Evolutionary conservation across 2,113 vertebrate species (phyloP).

Genomic region (Struthidea cinerea): DNA sequence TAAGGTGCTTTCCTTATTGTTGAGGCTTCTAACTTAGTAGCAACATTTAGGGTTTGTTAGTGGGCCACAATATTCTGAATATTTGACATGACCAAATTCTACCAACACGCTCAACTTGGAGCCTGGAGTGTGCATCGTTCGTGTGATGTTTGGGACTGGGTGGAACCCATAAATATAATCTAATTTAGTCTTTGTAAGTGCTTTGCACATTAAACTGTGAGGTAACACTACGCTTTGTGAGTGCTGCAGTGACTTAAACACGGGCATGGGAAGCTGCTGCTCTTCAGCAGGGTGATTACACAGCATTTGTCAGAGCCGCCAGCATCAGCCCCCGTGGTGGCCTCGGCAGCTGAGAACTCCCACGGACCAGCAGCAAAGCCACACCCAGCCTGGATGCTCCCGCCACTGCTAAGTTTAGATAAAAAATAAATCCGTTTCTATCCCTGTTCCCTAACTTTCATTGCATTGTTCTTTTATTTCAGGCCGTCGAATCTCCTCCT

Average conservation of each 20-base stretch:
- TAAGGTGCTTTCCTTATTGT: not conserved
- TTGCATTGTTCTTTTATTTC: not conserved
- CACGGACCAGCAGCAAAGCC: not conserved
- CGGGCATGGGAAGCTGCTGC: not conserved
- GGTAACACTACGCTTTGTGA: not conserved
- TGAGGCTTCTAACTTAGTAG: not conserved
- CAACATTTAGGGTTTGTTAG: not conserved
- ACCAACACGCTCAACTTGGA: not conserved
- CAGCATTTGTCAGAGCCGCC: not conserved
- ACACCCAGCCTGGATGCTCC: not conserved
- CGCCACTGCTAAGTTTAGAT: not conserved
- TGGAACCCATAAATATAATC: not conserved
- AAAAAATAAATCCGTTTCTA: not conserved
- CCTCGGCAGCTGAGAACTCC: not conserved
- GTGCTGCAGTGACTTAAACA: not conserved
- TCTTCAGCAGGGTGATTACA: not conserved
- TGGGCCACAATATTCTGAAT: not conserved
- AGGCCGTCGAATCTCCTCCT: conserved; percentile 93
- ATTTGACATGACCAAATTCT: not conserved
- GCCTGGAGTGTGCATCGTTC: not conserved
- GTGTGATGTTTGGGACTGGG: not conserved
- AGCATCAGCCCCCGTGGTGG: not conserved
- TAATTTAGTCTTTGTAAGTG: not conserved
- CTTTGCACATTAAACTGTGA: not conserved
- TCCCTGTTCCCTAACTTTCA: not conserved